Conservation (phyloP, 2,888 invertebrate genomes). For the Sussaba pulchella region DNA sequence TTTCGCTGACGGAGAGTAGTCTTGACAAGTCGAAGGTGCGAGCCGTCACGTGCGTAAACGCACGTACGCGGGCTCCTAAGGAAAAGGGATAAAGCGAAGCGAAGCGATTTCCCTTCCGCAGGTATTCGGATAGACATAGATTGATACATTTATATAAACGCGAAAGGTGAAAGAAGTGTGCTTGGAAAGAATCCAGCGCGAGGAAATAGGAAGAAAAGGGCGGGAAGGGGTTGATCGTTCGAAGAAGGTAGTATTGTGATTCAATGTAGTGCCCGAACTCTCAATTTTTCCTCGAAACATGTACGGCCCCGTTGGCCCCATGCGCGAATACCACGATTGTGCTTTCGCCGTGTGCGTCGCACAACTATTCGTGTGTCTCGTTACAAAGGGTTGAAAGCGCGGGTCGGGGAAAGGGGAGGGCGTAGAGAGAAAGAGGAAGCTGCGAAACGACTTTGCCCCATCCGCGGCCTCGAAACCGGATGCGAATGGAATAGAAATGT, state of each 20-base stretch:
- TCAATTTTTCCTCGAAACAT: conserved; percentile 66
- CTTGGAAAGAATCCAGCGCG: conserved; percentile 39
- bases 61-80: conserved; percentile 54
- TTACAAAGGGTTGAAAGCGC: neutral
- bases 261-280: conserved; percentile 66
- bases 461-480: conserved; percentile 63
- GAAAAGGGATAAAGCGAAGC: conserved; percentile 32
- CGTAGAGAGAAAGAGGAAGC: conserved; percentile 14
- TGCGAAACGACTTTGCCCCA: conserved; percentile 61
- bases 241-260: conserved; percentile 68
- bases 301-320: conserved; percentile 41
- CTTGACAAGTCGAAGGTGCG: conserved; percentile 61
- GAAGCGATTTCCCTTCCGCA: conserved; percentile 12
- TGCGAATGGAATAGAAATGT: conserved; percentile 70
- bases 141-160: neutral
- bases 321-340: conserved; percentile 19
- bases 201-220: conserved; percentile 33
- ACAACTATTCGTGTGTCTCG: conserved; percentile 13
- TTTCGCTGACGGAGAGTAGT: conserved; percentile 72
- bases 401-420: conserved; percentile 2
- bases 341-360: neutral
- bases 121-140: neutral
- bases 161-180: conserved; percentile 47
- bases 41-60: conserved; percentile 49
- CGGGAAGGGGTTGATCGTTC: conserved; percentile 48